A percentile compares a stretch with the other conserved stretches of the same genome.
These are phyloP conservation scores for Intellagama lesueurii DNA, from an alignment of 2,797 vertebrate species.

Conservation along the genomic window DNA sequence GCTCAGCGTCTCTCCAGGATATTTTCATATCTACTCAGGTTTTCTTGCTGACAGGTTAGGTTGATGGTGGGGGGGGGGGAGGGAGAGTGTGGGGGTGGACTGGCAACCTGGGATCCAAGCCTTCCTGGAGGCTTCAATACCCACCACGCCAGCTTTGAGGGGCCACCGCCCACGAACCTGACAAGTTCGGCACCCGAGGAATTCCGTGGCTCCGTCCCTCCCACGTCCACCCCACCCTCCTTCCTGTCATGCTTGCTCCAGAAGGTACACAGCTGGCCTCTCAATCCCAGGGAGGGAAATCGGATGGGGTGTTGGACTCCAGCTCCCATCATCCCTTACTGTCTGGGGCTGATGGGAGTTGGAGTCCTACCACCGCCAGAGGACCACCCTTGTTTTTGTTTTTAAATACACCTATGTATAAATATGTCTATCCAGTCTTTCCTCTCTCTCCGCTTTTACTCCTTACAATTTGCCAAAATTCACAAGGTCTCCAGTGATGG, in stretches of 20 bases:
- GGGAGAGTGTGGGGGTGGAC: not conserved
- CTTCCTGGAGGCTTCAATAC: not conserved
- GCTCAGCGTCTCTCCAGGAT: not conserved
- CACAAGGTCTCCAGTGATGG: no score
- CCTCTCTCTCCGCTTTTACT: no score
- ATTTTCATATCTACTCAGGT: not conserved
- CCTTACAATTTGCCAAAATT: no score
- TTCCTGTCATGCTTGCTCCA: not conserved
- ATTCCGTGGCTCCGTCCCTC: not conserved
- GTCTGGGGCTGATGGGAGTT: not conserved
- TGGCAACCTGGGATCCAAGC: not conserved
- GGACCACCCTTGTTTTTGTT: no score
- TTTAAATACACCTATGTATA: no score
- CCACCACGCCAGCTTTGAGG: not conserved
- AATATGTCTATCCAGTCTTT: no score
- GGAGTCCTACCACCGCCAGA: not conserved
- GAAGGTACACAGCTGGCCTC: no score
- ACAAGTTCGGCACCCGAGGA: not conserved
- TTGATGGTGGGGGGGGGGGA: not conserved
- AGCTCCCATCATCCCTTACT: not conserved
- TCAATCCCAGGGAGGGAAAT: no score
- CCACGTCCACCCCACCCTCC: not conserved
- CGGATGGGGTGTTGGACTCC: not conserved
- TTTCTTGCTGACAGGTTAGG: conserved; percentile 23
- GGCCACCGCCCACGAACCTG: not conserved